Evolutionary conservation across 2,113 vertebrate genomes (phyloP).

Genomic region (Heliornis fulica): DNA sequence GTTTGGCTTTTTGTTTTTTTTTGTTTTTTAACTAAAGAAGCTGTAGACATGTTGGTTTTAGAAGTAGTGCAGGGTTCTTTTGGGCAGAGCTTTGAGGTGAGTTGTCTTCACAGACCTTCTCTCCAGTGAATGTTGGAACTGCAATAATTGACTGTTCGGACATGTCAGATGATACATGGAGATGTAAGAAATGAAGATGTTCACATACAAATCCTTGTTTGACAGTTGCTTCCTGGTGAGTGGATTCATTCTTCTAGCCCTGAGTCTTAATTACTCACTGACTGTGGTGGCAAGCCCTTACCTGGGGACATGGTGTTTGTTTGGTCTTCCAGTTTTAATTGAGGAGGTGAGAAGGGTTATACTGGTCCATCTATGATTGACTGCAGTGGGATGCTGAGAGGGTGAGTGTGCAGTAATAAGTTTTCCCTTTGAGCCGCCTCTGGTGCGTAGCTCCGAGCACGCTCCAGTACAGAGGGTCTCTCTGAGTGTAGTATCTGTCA

Average conservation of each 20-base stretch:
- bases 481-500: background rate
- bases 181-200: background rate
- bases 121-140: background rate
- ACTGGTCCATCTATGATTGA: accelerated
- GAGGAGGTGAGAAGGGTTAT: background rate
- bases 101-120: background rate
- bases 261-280: background rate
- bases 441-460: background rate
- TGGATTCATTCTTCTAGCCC: background rate
- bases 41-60: background rate
- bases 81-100: background rate
- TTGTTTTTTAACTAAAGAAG: background rate
- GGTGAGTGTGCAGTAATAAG: background rate
- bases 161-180: background rate
- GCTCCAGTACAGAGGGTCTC: background rate
- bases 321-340: background rate
- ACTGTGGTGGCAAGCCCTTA: background rate
- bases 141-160: background rate
- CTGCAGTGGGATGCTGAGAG: background rate
- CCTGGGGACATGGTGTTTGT: accelerated
- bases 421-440: background rate
- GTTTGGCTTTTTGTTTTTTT: accelerated
- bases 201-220: background rate
- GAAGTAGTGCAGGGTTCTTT: background rate
- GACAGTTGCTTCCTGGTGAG: accelerated